These are phyloP conservation scores for Mastomys natalensis DNA, from an alignment of 2,113 vertebrate genomes.

Conservation along the genomic window DNA sequence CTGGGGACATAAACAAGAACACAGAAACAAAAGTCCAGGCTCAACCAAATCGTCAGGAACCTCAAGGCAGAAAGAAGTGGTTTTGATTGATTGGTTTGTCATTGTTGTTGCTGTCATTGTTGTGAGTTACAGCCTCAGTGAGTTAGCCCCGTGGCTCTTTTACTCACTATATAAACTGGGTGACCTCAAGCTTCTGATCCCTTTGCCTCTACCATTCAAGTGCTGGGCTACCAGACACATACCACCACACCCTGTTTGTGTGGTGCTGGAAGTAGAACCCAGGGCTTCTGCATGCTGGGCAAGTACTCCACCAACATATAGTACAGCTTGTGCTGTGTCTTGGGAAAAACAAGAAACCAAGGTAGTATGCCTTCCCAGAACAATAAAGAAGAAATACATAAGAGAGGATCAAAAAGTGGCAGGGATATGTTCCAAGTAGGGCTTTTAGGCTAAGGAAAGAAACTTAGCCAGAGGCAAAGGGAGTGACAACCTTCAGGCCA, in stretches of 20 bases:
- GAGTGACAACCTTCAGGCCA: not conserved
- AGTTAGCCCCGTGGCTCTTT: not conserved
- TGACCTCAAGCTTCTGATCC: not conserved
- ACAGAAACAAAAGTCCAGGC: slow-evolving; percentile 27
- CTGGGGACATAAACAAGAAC: slow-evolving; percentile 60
- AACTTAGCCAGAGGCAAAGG: not conserved
- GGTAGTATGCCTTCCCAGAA: not conserved
- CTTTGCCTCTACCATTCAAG: not conserved
- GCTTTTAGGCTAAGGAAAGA: not conserved
- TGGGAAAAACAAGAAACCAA: not conserved
- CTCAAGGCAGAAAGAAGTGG: not conserved
- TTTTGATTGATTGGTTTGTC: not conserved
- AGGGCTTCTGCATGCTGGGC: not conserved
- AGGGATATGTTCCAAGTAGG: not conserved
- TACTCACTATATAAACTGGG: not conserved
- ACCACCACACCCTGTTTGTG: no score
- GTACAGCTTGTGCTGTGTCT: not conserved
- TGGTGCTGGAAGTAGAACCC: not conserved
- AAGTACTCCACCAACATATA: not conserved
- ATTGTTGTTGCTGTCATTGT: no score
- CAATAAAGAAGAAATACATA: not conserved
- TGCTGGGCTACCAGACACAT: not conserved
- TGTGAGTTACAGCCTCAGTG: not conserved
- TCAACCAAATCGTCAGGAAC: not conserved
- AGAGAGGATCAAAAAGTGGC: not conserved